phyloP scores from a whole-genome alignment of 2,797 vertebrate species.

The Rhinichthys osculus region DNA sequence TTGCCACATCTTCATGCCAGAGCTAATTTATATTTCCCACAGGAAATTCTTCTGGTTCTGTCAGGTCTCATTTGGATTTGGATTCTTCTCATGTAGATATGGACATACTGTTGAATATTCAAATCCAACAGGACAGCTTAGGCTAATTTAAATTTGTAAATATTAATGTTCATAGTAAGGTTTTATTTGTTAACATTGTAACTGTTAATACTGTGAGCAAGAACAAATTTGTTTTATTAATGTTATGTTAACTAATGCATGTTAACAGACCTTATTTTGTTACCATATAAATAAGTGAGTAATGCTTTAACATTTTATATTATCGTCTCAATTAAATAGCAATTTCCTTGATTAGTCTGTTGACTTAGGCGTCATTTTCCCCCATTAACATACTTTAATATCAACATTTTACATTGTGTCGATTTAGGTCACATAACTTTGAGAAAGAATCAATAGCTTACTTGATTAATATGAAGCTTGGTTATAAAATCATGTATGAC shows the following conservation, averaged over 20 bases:
- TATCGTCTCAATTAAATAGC: background rate
- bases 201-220: background rate
- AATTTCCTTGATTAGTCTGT: background rate
- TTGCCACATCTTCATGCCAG: constrained; percentile 62
- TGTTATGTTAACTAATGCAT: too few relatives aligned
- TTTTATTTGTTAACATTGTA: background rate
- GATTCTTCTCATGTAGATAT: constrained; percentile 11
- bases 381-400: background rate
- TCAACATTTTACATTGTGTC: constrained; percentile 4
- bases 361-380: background rate
- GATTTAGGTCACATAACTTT: constrained; percentile 2
- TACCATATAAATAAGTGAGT: background rate
- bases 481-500: background rate
- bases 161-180: background rate
- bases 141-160: background rate
- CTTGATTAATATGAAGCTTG: background rate
- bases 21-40: constrained; percentile 33
- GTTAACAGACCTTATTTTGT: background rate
- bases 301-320: background rate
- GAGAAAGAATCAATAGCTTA: background rate
- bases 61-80: constrained; percentile 19
- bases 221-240: background rate
- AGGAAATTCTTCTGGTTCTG: constrained; percentile 62
- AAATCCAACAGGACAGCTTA: background rate
- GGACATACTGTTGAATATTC: background rate